Conservation (phyloP, 1,140 invertebrate species). For the Choristoneura fumiferana region DNA sequence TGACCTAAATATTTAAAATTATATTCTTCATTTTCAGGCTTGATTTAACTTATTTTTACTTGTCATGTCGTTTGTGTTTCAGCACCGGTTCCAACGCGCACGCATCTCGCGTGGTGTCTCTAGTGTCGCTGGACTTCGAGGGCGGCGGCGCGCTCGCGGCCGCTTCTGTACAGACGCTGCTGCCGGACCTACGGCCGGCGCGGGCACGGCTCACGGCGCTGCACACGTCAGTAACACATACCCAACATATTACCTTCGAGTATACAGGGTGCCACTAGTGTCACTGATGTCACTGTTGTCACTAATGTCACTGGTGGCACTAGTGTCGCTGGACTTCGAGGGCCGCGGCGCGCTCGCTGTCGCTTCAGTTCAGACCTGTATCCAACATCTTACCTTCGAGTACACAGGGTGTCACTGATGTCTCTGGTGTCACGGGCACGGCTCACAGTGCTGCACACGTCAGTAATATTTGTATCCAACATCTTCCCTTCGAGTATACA, state of each 20-base stretch:
- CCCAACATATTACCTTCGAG: background rate
- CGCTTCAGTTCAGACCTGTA: background rate
- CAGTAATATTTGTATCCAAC: background rate
- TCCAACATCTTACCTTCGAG: background rate
- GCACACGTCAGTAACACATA: conserved; percentile 49
- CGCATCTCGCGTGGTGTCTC: conserved; percentile 92
- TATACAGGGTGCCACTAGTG: too few species aligned
- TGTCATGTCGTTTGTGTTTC: conserved; percentile 11
- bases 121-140: conserved; percentile 95
- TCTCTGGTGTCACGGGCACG: too few species aligned
- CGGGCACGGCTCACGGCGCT: conserved; percentile 49
- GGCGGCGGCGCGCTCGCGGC: conserved; percentile 93
- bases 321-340: too few species aligned
- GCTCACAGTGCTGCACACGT: too few species aligned
- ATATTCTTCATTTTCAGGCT: too few species aligned
- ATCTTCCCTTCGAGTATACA: too few species aligned
- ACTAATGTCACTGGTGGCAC: too few species aligned
- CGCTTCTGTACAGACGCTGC: conserved; percentile 90
- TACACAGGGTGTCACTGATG: too few species aligned
- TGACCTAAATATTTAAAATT: too few species aligned
- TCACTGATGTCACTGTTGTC: too few species aligned
- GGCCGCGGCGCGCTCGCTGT: too few species aligned
- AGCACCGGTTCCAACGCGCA: conserved; percentile 75
- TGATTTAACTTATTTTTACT: too few species aligned
- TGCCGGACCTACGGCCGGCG: conserved; percentile 62